Conservation (phyloP, 2,888 invertebrate genomes). For the Athripsodes cinereus region DNA sequence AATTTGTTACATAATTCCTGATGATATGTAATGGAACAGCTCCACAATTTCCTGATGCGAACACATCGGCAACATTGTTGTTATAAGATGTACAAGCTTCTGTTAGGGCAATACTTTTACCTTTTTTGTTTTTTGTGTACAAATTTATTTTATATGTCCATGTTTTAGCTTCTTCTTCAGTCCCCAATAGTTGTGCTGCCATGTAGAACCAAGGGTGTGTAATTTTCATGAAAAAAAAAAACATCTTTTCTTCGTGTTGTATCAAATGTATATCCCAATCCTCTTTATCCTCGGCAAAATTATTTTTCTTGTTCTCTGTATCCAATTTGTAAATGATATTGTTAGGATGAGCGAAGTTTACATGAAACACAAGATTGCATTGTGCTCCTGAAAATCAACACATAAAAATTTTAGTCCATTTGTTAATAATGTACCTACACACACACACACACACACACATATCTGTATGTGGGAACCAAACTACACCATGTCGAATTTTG, state of each 20-base stretch:
- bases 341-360: background rate
- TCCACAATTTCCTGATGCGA: slow-evolving; percentile 3
- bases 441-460: too few species aligned
- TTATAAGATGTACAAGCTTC: slow-evolving; percentile 3
- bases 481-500: too few species aligned
- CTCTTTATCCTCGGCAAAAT: background rate
- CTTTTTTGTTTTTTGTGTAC: background rate
- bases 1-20: background rate
- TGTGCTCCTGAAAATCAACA: background rate
- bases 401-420: too few species aligned
- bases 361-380: background rate
- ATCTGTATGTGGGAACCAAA: too few species aligned
- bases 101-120: background rate
- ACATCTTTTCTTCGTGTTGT: background rate
- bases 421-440: too few species aligned
- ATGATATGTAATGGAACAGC: slow-evolving; percentile 3
- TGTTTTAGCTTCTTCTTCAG: background rate
- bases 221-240: background rate
- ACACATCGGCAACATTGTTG: background rate
- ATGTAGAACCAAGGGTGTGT: background rate
- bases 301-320: background rate
- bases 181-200: slow-evolving; percentile 4
- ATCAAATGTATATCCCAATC: background rate
- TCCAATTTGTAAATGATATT: background rate
- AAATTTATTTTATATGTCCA: slow-evolving; percentile 12